Percentiles rank a stretch among this genome's conserved stretches.
Evolutionary conservation across 2,797 vertebrate genomes (phyloP).

Genomic region (Anguilla obscura): DNA sequence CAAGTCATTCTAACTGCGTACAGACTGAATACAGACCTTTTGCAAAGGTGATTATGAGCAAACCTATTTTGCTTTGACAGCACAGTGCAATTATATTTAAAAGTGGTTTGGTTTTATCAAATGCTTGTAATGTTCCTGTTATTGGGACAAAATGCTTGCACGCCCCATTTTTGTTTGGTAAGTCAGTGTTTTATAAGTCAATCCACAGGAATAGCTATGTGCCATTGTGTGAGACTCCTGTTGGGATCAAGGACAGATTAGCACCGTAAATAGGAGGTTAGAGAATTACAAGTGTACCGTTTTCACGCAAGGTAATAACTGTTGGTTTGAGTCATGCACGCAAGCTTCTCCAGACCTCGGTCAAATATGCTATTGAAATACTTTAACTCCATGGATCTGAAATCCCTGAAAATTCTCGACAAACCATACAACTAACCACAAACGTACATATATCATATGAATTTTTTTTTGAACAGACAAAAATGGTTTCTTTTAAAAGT

Average conservation of each 20-base stretch:
- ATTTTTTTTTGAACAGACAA: no score
- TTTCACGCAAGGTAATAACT: background rate
- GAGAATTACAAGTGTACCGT: background rate
- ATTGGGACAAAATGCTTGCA: background rate
- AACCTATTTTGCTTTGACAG: background rate
- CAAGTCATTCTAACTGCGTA: background rate
- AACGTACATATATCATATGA: no score
- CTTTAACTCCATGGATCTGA: no score
- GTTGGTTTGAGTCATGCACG: background rate
- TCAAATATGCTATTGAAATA: no score
- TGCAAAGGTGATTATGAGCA: background rate
- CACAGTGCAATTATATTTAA: background rate
- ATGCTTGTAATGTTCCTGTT: background rate
- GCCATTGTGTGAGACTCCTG: background rate
- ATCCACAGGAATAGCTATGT: background rate
- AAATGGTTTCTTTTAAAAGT: no score
- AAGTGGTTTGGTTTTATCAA: background rate
- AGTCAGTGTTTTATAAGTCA: background rate
- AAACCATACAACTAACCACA: no score
- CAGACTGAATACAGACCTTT: background rate
- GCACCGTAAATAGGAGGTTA: background rate
- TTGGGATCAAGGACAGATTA: background rate
- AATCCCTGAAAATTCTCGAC: no score
- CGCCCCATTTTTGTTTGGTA: background rate
- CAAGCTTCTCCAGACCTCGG: background rate